A percentile compares a stretch with the other conserved stretches of the same genome.
Conservation (phyloP, 2,797 vertebrate genomes). For the Poecilia picta region DNA sequence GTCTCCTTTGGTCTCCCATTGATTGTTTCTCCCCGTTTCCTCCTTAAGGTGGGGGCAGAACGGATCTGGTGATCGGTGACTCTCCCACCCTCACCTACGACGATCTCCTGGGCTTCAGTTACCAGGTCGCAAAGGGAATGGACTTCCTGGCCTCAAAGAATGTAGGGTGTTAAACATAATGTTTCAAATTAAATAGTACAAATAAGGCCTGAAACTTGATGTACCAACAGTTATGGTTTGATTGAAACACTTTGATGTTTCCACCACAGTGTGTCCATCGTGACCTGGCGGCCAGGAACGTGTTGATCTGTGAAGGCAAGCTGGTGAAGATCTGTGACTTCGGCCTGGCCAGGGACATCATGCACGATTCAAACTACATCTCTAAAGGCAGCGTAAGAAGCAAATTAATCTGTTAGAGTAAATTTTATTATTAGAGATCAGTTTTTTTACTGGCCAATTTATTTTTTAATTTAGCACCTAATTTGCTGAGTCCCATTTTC, state of each 20-base stretch:
- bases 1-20: neutral
- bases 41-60: conserved; percentile 82
- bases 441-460: neutral
- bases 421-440: neutral
- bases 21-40: conserved; percentile 16
- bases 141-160: conserved; percentile 98
- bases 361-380: conserved; percentile 98
- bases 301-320: conserved; percentile 97
- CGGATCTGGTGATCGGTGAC: conserved; percentile 88
- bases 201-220: neutral
- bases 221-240: neutral
- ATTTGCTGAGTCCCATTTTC: neutral
- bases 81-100: conserved; percentile 89
- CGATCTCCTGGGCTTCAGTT: conserved; percentile 96
- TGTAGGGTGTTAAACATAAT: conserved; percentile 69
- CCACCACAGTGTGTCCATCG: conserved; percentile 92
- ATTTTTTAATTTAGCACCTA: neutral
- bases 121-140: conserved; percentile 98
- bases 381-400: conserved; percentile 96
- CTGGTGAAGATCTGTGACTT: conserved; percentile 99
- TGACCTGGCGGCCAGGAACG: conserved; percentile 95
- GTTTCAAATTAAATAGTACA: neutral
- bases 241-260: neutral
- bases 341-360: conserved; percentile 95
- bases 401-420: neutral